Conservation (phyloP, 2,113 vertebrate species). For the Eupsittula cactorum region DNA sequence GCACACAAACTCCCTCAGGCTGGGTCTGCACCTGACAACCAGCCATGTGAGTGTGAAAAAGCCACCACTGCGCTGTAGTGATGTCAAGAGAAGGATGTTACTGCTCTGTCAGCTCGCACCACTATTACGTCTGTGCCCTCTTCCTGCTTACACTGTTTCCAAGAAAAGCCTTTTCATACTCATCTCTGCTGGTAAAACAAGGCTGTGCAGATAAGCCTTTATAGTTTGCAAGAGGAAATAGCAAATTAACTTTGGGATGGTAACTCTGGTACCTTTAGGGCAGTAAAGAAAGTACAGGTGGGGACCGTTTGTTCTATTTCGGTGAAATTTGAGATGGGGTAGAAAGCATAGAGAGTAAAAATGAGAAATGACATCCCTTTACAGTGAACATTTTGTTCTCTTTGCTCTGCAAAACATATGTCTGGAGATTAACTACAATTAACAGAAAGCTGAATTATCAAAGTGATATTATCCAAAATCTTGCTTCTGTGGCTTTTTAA, state of each 20-base stretch:
- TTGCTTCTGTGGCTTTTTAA: background rate
- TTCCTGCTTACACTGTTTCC: background rate
- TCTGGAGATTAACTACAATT: background rate
- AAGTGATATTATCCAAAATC: background rate
- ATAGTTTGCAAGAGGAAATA: background rate
- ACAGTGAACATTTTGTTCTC: background rate
- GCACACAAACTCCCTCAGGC: background rate
- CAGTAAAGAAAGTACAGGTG: background rate
- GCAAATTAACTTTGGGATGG: background rate
- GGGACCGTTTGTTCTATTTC: background rate
- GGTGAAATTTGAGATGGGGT: background rate
- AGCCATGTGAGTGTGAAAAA: background rate
- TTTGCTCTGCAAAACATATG: background rate
- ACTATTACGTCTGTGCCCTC: background rate
- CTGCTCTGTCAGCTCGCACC: background rate
- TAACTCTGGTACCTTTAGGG: background rate
- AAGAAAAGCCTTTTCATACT: background rate
- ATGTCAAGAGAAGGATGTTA: background rate
- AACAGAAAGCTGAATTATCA: background rate
- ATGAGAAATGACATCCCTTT: background rate
- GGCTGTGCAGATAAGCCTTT: background rate
- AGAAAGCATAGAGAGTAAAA: background rate
- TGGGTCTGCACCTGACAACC: background rate
- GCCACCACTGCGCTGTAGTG: accelerated
- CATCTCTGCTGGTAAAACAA: background rate